These are phyloP conservation scores for Sialia sialis DNA, from an alignment of 2,113 vertebrate genomes.

Conservation along the genomic window DNA sequence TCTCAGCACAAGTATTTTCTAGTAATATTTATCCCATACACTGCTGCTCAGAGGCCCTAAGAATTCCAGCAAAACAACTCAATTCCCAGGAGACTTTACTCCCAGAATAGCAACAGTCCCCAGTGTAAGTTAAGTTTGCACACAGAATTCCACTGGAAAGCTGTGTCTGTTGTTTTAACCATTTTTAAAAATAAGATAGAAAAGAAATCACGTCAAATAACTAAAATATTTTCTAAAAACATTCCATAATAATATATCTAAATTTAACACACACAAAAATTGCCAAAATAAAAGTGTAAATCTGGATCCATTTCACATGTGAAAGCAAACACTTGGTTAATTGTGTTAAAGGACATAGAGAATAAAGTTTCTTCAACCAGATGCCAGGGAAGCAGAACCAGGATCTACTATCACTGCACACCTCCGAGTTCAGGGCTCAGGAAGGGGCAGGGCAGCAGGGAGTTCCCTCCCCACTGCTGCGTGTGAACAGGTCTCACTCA, in stretches of 20 bases:
- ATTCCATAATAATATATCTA: not conserved
- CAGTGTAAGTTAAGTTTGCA: not conserved
- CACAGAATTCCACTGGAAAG: not conserved
- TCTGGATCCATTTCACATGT: not conserved
- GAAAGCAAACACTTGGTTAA: not conserved
- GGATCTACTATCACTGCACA: not conserved
- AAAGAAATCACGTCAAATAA: not conserved
- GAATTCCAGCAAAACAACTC: not conserved
- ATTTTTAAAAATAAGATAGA: not conserved
- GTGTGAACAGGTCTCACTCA: not conserved
- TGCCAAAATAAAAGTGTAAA: not conserved
- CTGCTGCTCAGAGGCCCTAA: not conserved
- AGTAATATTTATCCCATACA: not conserved
- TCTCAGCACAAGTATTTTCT: not conserved
- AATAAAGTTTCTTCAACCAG: not conserved
- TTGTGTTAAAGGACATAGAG: not conserved
- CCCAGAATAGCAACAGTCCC: not conserved
- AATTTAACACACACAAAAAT: not conserved
- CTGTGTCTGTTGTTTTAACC: not conserved
- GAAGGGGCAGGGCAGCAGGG: not conserved
- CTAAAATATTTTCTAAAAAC: not conserved
- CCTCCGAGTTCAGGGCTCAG: not conserved
- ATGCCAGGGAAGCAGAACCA: not conserved
- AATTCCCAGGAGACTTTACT: not conserved
- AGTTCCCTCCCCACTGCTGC: fast-evolving